Evolutionary conservation across 1,140 invertebrate genomes (phyloP), one percentile per base, ranked within the genome.

Genomic region (Charaxes varanes): DNA sequence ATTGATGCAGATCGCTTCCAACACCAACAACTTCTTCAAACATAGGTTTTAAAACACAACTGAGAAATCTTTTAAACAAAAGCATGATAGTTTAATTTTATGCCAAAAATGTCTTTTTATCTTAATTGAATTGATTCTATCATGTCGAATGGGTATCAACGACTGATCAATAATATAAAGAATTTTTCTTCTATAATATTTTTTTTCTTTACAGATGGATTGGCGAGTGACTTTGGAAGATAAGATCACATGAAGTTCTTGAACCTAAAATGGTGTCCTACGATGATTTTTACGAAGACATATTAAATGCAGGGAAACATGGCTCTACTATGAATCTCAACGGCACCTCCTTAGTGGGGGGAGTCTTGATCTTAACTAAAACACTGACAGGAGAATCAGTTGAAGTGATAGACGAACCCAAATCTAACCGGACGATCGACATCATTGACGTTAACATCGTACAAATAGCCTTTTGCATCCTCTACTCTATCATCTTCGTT

Each of bases 401-500:
- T 4, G 74, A 76, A 47, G 46, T 78, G 3, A 48, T 82, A 8
- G 74, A 79, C 16, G 72, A 82, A 23, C 65, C 74, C 0, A 77
- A 65, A 64, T 54, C 59, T 3, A 82, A 82, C 41, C 65, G 62
- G 53, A 76, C 72, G n/a, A 64, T 57, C 1, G 78, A 91, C 41
- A 84, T 91, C 7, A 92, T 90, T 10, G 86, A 89, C 42, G 87
- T 91, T 21, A 82, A 87, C 19, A 64, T 86, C 1, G 89, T 94
- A 94, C 93, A 94, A 73, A 87, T 90, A 3, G 81, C 93, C 12
- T 96, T 98, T 79, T 94, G 91, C 46, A 78, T 93, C 4, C 79
- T 96, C 5, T 99, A 99, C 76, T 86, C 89, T 1, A 87, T 90
- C 0, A 96, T 98, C 24, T 98, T 98, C 70, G 76, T 93, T 0